Evolutionary conservation across 2,797 vertebrate genomes (phyloP).

Genomic region (Gallinago stenura): DNA sequence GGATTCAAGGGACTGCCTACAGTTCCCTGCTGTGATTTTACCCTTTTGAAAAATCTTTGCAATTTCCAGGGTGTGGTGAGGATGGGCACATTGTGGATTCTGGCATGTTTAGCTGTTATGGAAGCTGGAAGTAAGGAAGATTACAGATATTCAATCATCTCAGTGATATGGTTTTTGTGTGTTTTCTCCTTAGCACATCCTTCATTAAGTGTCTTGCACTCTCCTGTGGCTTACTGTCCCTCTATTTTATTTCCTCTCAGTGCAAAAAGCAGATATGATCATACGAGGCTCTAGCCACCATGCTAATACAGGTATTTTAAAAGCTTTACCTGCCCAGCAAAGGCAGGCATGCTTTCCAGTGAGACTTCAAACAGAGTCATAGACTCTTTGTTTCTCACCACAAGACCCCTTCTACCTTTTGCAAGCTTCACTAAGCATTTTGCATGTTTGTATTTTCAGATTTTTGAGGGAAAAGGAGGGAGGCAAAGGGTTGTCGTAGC

Average conservation of each 20-base stretch:
- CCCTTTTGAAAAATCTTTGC: neutral
- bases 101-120: neutral
- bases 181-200: neutral
- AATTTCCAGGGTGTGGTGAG: neutral
- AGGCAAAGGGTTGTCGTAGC: neutral
- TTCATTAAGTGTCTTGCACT: neutral
- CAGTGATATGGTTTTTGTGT: fast-evolving
- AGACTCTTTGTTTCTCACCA: conserved; percentile 58
- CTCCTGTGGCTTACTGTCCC: neutral
- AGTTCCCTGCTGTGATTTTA: neutral
- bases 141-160: neutral
- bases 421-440: neutral
- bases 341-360: conserved; percentile 52
- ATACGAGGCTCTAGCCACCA: neutral
- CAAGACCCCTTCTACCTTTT: conserved; percentile 1
- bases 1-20: neutral
- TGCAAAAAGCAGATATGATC: conserved; percentile 24
- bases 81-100: neutral
- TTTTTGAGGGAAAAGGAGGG: neutral
- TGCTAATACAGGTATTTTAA: conserved; percentile 45
- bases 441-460: neutral
- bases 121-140: neutral
- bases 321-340: neutral
- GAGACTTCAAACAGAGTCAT: conserved; percentile 62
- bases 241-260: neutral